Evolutionary conservation across 1,140 invertebrate species (phyloP).

Genomic region (Helicoverpa armigera): DNA sequence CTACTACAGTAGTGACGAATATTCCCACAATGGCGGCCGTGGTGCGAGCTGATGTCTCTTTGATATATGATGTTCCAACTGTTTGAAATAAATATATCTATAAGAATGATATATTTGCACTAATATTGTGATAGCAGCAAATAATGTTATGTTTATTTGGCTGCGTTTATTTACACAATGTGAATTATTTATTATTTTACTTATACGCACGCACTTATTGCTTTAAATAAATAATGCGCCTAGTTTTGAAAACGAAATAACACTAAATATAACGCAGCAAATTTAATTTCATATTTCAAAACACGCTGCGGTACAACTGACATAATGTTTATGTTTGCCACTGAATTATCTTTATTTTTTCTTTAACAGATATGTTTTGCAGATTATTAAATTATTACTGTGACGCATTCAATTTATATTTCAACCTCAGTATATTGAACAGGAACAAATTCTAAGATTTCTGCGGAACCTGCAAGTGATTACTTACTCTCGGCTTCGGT

Average conservation of each 20-base stretch:
- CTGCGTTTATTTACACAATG: too few relatives aligned
- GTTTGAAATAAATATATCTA: constrained; percentile 42
- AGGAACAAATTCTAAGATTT: background rate
- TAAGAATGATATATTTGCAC: background rate
- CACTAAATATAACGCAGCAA: too few relatives aligned
- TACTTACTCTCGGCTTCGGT: constrained; percentile 93
- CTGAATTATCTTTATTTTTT: too few relatives aligned
- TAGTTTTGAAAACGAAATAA: too few relatives aligned
- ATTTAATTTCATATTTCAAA: too few relatives aligned
- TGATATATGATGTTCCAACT: constrained; percentile 93
- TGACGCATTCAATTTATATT: too few relatives aligned
- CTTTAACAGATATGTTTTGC: too few relatives aligned
- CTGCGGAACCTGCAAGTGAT: constrained; percentile 10
- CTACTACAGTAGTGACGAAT: constrained; percentile 93
- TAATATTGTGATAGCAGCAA: background rate
- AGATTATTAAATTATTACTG: too few relatives aligned
- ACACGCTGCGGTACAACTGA: too few relatives aligned
- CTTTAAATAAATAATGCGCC: too few relatives aligned
- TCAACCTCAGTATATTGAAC: background rate
- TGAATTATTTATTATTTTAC: too few relatives aligned
- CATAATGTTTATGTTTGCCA: background rate
- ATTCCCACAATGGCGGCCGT: constrained; percentile 93
- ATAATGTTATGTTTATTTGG: background rate
- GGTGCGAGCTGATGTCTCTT: constrained; percentile 91
- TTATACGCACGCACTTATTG: too few relatives aligned